Evolutionary conservation across 2,888 invertebrate species (phyloP), one percentile per base, ranked within the genome.

Genomic region (Incurvaria masculella): DNA sequence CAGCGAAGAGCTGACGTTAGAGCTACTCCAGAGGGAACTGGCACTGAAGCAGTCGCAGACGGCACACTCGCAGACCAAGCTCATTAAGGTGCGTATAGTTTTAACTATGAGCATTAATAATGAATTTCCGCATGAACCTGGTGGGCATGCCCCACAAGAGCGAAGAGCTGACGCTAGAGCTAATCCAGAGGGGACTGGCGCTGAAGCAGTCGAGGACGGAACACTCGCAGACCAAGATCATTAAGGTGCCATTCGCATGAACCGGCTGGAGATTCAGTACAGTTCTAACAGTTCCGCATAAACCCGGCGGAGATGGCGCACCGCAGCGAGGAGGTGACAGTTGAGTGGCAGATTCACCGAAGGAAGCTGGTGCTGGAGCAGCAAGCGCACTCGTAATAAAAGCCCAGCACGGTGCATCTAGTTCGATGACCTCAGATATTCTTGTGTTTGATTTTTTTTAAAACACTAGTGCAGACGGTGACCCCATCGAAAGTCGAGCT

Each of bases 21-120:
- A 63, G 39, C 59, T 85, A 47, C 62, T 72, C 6, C 78, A 81
- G 53, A 83, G 80, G 54, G 81, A 84, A 27, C 75, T 80, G 47
- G 80, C 82, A 51, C 61, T 85, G 10, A 82, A 83, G 46, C 80
- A 81, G 46, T 82, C 83, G 56, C 80, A 80, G 50, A 78, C 82
- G 50, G 76, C 85, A 62, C 79, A 76, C 56, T 81, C 83, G 57
- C 82, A 84, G 74, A 81, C 81, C 65, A 82, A 81, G 61, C 72
- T 83, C 56, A 70, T 84, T 55, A 82, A 82, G 70, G 81, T 81
- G 57, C 65, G 83, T n/a, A n/a, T n/a, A n/a, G n/a, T n/a, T n/a
- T n/a, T n/a, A n/a, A n/a, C n/a, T n/a, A n/a, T n/a, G 60, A 64
- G 58, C 8, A 44, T 27, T n/a, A n/a, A 19, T 81, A 45, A 69